These are phyloP conservation scores for Umimayanthus chanpuru DNA, from an alignment of 92 coral and sea anemone genomes.

Conservation along the genomic window DNA sequence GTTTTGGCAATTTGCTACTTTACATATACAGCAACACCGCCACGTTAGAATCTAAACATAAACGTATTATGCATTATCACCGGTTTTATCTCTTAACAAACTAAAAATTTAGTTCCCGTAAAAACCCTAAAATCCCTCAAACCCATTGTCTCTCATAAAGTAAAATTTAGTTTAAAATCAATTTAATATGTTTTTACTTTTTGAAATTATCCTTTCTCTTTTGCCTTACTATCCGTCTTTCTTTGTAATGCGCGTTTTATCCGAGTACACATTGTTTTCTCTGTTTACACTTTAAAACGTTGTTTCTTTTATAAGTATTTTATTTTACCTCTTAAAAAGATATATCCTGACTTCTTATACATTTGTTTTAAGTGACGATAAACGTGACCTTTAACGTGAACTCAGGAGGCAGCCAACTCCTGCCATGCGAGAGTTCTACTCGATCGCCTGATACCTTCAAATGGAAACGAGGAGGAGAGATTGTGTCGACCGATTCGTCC, in stretches of 20 bases:
- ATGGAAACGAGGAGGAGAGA: constrained; percentile 38
- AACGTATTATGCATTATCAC: not conserved
- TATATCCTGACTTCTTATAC: not conserved
- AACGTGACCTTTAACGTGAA: not conserved
- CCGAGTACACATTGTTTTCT: not conserved
- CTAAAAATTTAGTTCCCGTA: not conserved
- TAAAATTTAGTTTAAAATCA: not conserved
- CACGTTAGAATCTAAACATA: not conserved
- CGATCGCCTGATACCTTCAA: not conserved
- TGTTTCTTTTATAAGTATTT: not conserved
- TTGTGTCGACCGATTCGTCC: not conserved
- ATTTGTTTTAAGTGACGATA: constrained; percentile 1
- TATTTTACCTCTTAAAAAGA: not conserved
- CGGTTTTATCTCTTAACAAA: not conserved
- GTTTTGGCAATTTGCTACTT: not conserved
- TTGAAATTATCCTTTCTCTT: not conserved
- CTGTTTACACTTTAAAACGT: not conserved
- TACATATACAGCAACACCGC: not conserved
- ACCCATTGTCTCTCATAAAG: not conserved
- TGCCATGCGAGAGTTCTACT: constrained; percentile 24
- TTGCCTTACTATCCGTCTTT: not conserved
- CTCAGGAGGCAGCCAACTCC: constrained; percentile 12
- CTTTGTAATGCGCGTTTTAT: not conserved
- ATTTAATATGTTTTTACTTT: not conserved
- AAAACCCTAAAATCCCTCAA: not conserved